These are phyloP conservation scores for Sylvia borin DNA, from an alignment of 2,797 vertebrate species.

Conservation along the genomic window DNA sequence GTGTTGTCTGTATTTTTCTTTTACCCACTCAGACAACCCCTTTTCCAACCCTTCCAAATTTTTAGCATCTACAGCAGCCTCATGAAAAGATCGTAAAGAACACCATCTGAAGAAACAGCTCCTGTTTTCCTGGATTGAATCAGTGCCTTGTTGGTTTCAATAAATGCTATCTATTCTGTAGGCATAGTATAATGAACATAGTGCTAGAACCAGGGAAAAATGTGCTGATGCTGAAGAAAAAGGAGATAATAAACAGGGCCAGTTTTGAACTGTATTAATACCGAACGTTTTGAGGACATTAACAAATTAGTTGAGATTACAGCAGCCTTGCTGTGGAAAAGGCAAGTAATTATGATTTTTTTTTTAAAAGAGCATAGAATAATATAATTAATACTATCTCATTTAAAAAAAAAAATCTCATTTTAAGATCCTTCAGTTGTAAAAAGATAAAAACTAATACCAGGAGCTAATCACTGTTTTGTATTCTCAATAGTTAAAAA, in stretches of 20 bases:
- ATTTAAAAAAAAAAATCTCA: neutral
- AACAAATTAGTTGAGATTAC: neutral
- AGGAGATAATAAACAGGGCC: neutral
- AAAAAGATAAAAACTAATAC: neutral
- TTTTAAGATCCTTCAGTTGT: neutral
- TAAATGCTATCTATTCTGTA: neutral
- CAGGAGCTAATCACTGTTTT: neutral
- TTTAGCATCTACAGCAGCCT: neutral
- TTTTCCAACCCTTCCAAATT: neutral
- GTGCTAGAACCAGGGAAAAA: neutral
- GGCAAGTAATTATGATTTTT: neutral
- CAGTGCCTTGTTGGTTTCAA: neutral
- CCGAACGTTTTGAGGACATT: neutral
- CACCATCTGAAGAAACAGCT: neutral
- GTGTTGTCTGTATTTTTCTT: neutral
- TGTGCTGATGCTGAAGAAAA: neutral
- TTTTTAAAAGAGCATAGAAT: neutral
- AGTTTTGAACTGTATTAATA: neutral
- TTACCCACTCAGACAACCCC: neutral
- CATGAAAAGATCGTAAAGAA: neutral
- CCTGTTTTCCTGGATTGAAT: neutral
- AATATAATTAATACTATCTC: neutral
- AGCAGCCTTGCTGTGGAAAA: neutral
- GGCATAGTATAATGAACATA: neutral
- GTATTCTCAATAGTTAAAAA: neutral